Percentiles rank a stretch among this genome's conserved stretches.
Conservation (phyloP, 2,113 vertebrate species). For the Ptychochromis oligacanthus region DNA sequence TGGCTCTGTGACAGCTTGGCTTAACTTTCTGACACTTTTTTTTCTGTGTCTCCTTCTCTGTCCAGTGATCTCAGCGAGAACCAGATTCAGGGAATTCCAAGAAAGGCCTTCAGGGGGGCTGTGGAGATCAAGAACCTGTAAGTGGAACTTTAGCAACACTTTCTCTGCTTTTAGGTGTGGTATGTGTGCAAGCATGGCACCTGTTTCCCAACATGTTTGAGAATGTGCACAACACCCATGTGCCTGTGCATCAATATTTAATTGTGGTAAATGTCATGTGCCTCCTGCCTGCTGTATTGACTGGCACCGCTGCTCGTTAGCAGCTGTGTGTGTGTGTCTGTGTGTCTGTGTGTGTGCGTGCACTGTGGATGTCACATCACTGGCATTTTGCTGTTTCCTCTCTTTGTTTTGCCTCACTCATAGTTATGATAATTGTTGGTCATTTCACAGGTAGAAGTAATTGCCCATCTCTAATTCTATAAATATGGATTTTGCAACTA, state of each 20-base stretch:
- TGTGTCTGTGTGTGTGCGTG: conserved; percentile 19
- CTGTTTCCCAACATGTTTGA: conserved; percentile 36
- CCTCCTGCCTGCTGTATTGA: conserved; percentile 72
- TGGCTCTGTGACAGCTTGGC: conserved; percentile 52
- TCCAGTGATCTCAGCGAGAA: conserved; percentile 97
- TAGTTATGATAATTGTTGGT: conserved; percentile 64
- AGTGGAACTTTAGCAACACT: conserved; percentile 76
- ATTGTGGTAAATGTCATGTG: conserved; percentile 79
- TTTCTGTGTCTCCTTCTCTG: conserved; percentile 26
- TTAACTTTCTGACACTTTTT: conserved; percentile 23
- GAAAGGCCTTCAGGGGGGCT: conserved; percentile 96
- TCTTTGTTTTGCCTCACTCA: conserved; percentile 56
- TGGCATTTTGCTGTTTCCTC: conserved; percentile 49
- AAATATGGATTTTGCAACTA: conserved; percentile 66
- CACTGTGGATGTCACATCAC: conserved; percentile 15
- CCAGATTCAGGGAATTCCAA: conserved; percentile 96
- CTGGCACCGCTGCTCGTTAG: conserved; percentile 63
- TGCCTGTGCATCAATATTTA: conserved; percentile 76
- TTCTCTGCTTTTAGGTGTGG: neutral
- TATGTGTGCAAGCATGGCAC: neutral
- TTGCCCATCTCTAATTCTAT: conserved; percentile 62
- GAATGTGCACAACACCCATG: conserved; percentile 55
- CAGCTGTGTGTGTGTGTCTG: conserved; percentile 20
- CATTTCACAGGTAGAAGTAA: conserved; percentile 57
- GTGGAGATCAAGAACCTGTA: conserved; percentile 99